Evolutionary conservation across 92 coral and sea anemone species (phyloP).

Genomic region (Hydrozoanthus gracilis): DNA sequence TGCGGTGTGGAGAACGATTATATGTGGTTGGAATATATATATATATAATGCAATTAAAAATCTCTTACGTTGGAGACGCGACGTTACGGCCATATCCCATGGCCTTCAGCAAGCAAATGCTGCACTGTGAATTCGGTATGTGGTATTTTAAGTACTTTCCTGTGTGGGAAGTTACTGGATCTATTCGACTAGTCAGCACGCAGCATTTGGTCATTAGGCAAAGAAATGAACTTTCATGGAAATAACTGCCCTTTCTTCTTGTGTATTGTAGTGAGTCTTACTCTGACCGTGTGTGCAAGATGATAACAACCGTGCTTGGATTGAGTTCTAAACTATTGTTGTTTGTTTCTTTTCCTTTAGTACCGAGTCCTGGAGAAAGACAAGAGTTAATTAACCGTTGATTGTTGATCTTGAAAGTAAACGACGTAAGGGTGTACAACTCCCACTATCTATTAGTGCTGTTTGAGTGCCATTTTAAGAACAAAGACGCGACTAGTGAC

Average conservation of each 20-base stretch:
- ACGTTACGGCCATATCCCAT: no score
- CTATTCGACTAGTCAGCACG: no score
- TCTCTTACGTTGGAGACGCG: no score
- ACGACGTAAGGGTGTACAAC: no score
- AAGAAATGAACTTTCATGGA: no score
- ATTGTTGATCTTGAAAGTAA: neutral
- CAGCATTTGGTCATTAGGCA: no score
- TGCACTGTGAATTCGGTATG: no score
- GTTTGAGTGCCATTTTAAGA: conserved; percentile 1
- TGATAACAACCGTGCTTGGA: no score
- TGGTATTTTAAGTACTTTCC: conserved; percentile 12
- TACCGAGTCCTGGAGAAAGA: neutral
- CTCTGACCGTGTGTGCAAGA: neutral
- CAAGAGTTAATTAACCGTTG: neutral
- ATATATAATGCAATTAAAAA: neutral
- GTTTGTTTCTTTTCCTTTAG: neutral
- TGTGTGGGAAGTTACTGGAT: no score
- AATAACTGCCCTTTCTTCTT: no score
- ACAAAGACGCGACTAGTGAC: neutral
- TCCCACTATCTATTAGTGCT: neutral
- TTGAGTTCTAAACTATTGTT: neutral
- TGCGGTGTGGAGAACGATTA: no score
- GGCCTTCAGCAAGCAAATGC: no score
- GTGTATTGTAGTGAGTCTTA: neutral
- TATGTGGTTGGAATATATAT: neutral